These are phyloP conservation scores for Mythimna lalbum DNA, from an alignment of 2,888 invertebrate species.

Conservation along the genomic window DNA sequence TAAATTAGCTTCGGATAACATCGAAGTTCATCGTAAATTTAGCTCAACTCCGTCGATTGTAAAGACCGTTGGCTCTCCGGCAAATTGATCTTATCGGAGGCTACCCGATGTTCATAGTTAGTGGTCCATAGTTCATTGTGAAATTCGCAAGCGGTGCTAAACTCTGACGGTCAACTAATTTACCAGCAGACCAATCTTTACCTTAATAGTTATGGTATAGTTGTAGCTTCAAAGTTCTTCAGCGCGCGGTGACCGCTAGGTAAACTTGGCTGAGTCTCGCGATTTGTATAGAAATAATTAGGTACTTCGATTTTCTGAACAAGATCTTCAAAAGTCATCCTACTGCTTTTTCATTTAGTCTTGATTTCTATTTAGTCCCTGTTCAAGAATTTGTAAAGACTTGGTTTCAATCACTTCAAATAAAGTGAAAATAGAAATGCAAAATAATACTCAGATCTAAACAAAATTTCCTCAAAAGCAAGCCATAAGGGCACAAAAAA, in stretches of 20 bases:
- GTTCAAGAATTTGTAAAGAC: background rate
- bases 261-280: constrained; percentile 58
- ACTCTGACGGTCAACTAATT: constrained; percentile 81
- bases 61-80: constrained; percentile 70
- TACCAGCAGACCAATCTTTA: constrained; percentile 78
- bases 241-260: constrained; percentile 35
- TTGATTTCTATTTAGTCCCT: background rate
- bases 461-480: background rate
- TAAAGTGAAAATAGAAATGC: background rate
- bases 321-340: constrained; percentile 20
- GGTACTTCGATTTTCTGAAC: constrained; percentile 29
- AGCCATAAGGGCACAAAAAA: background rate
- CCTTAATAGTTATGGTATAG: constrained; percentile 68
- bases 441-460: background rate
- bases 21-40: constrained; percentile 73
- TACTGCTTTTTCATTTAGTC: constrained; percentile 9
- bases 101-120: constrained; percentile 79
- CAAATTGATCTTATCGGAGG: constrained; percentile 80
- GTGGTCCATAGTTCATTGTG: constrained; percentile 79
- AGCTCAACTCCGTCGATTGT: constrained; percentile 70
- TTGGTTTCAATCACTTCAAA: background rate
- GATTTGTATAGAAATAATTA: constrained; percentile 59
- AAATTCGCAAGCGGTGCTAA: constrained; percentile 73
- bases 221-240: constrained; percentile 62
- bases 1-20: constrained; percentile 75